phyloP scores from a whole-genome alignment of 2,113 vertebrate genomes.

The Cyprinodon tularosa region DNA sequence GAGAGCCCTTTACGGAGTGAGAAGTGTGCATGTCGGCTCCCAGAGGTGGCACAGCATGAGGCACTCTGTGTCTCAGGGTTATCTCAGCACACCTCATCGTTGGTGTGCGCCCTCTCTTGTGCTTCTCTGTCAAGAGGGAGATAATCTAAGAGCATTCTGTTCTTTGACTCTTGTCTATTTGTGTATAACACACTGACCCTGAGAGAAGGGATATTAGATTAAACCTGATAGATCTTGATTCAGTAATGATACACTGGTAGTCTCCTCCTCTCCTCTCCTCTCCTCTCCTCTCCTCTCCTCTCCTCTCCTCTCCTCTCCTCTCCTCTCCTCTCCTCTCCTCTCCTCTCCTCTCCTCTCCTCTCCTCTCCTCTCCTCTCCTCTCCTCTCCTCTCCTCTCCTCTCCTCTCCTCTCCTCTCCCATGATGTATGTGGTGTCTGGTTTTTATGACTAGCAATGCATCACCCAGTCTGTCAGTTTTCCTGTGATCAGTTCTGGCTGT shows the following conservation, averaged over 20 bases:
- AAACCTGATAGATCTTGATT: slow-evolving; percentile 35
- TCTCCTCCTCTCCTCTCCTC: background rate
- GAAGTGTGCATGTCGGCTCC: slow-evolving; percentile 20
- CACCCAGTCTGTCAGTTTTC: no score
- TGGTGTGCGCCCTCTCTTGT: slow-evolving; percentile 24
- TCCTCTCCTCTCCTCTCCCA: background rate
- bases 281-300: background rate
- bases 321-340: background rate
- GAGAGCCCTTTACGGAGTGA: slow-evolving; percentile 55
- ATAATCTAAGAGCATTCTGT: slow-evolving; percentile 47
- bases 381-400: background rate
- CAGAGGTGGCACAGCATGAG: slow-evolving; percentile 39
- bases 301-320: background rate
- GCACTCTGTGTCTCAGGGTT: slow-evolving; percentile 34
- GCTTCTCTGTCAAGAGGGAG: slow-evolving; percentile 39
- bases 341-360: background rate
- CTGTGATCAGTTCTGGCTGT: no score
- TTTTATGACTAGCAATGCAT: no score
- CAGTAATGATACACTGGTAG: slow-evolving; percentile 34
- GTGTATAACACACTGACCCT: slow-evolving; percentile 26
- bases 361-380: background rate
- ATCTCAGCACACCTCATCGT: slow-evolving; percentile 48
- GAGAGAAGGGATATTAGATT: slow-evolving; percentile 26
- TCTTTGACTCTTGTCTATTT: slow-evolving; percentile 29
- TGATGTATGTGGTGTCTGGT: no score